Percentiles rank a stretch among this genome's conserved stretches.
Evolutionary conservation across 2,113 vertebrate genomes (phyloP).

Genomic region (Chaetorhynchus papuensis): DNA sequence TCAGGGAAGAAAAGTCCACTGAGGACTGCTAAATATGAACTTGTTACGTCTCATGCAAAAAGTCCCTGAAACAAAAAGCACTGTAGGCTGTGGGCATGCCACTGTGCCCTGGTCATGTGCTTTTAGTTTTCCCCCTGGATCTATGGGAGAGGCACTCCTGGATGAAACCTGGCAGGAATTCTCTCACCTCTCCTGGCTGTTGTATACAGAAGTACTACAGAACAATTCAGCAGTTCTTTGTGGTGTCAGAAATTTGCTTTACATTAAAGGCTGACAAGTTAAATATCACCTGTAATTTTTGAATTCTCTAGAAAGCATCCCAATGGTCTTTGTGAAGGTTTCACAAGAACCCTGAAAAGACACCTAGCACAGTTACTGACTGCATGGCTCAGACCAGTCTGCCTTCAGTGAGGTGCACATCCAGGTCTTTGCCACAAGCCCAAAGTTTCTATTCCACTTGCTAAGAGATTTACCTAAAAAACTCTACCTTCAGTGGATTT

Average conservation of each 20-base stretch:
- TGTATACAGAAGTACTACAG: not conserved
- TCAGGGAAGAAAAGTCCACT: not conserved
- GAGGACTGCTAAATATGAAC: not conserved
- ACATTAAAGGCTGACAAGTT: not conserved
- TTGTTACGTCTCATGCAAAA: not conserved
- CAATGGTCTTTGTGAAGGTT: not conserved
- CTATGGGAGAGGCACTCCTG: not conserved
- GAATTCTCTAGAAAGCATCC: not conserved
- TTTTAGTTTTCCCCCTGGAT: not conserved
- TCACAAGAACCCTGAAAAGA: not conserved
- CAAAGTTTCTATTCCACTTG: not conserved
- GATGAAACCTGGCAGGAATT: not conserved
- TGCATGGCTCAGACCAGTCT: not conserved
- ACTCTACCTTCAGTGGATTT: not conserved
- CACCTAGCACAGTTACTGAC: not conserved
- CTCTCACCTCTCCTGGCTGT: not conserved
- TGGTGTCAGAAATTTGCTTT: not conserved
- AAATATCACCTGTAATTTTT: not conserved
- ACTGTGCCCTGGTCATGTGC: not conserved
- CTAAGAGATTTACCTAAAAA: not conserved
- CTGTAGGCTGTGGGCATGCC: not conserved
- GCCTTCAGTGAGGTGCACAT: rapidly evolving
- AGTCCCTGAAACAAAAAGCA: not conserved
- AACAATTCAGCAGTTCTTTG: not conserved
- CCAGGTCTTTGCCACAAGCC: not conserved